phyloP scores from a whole-genome alignment of 2,797 vertebrate species.

The Alectoris magna region DNA sequence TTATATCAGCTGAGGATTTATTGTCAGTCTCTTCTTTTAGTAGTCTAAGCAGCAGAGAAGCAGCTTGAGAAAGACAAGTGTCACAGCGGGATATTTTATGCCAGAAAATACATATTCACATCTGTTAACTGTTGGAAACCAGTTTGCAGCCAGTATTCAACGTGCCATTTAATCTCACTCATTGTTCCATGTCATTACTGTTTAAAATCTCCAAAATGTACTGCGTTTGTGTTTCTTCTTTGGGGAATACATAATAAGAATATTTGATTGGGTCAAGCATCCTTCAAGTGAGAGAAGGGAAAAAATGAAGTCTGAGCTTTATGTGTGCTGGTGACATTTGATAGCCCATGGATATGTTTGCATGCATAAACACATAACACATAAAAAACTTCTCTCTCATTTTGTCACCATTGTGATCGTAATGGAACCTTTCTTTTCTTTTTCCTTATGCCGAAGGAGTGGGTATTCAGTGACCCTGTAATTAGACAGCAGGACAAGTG shows the following conservation, averaged over 20 bases:
- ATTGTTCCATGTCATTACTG: background rate
- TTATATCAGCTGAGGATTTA: background rate
- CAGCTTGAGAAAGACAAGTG: slow-evolving; percentile 30
- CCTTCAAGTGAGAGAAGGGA: background rate
- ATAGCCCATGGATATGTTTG: background rate
- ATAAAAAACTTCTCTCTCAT: background rate
- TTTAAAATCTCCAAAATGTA: slow-evolving; percentile 31
- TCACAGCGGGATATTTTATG: slow-evolving; percentile 17
- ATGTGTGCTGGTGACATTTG: background rate
- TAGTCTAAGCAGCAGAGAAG: background rate
- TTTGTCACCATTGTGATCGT: background rate
- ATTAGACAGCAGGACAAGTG: slow-evolving; percentile 96
- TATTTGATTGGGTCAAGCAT: background rate
- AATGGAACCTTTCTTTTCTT: slow-evolving; percentile 18
- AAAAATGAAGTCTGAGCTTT: slow-evolving; percentile 1
- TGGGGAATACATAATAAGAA: background rate
- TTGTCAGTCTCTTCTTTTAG: background rate
- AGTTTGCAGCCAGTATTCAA: slow-evolving; percentile 20
- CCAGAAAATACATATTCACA: slow-evolving; percentile 33
- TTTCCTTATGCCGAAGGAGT: slow-evolving; percentile 82
- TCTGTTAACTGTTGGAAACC: slow-evolving; percentile 57
- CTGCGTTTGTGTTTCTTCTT: background rate
- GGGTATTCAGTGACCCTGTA: slow-evolving; percentile 92
- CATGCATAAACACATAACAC: background rate
- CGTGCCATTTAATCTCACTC: slow-evolving; percentile 44